Base-by-base conservation (phyloP, 2,797 vertebrate genomes). In the Mastacembelus armatus region DNA sequence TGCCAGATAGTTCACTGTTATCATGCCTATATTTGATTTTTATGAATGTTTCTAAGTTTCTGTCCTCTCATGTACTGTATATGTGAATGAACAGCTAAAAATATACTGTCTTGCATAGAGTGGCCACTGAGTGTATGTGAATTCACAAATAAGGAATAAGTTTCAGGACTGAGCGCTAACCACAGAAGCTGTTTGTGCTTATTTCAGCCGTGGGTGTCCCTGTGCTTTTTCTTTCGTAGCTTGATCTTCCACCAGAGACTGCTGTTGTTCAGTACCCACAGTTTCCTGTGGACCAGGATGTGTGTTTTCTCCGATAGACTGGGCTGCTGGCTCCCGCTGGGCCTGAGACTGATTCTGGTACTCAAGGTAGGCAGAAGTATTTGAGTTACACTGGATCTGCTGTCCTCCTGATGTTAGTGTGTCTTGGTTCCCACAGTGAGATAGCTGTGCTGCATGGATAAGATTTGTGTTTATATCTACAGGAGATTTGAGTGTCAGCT, bases 141-240 rank as follows among this genome's bases (percentile, higher is more conserved):
- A 43, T 48, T 44, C 10, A 32, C 5, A n/a, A 5, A 16, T 26
- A 33, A 30, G 8, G 35, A 57, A 48, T 14, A 11, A 22, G 66
- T 21, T 39, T 3, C 16, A 19, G 10, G 2, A 9, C 50, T 16
- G 11, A 52, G 29, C 47, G 26, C 2, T 11, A 33, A 44, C 29
- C 38, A 27, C 19, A 56, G 16, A 7, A 42, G 15, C 5, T 30
- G 43, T 35, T 36, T 3, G 32, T 63, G 91, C 94, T 95, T 94
- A 95, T 94, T 94, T 95, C 43, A 94, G 91, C 24, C 93, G 93
- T 21, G 93, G 94, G 66, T 93, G 93, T 81, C 92, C 81, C 52
- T 57, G 63, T 52, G 90, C 63, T 86, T 93, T 94, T 85, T 90
- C 93, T 22, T 89, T 89, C 1, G 79, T 64, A n/a, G 84, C 77